Conservation (phyloP, 2,113 vertebrate species). For the Charina bottae region DNA sequence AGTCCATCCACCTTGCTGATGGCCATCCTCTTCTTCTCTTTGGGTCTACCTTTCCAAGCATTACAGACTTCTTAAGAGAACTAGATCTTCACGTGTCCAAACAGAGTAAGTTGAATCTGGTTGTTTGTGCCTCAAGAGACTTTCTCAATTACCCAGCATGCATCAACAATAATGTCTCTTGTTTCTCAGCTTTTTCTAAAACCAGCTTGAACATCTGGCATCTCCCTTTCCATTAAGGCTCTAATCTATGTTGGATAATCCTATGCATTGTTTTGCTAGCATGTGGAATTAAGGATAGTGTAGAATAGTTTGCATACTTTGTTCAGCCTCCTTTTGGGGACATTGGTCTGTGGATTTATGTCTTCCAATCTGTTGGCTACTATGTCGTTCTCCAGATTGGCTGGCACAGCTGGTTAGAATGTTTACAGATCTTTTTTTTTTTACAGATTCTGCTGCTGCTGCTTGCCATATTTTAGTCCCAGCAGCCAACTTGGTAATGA, state of each 20-base stretch:
- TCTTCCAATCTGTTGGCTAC: too few relatives aligned
- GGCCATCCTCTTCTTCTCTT: too few relatives aligned
- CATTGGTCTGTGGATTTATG: too few relatives aligned
- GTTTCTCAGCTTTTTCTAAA: background rate
- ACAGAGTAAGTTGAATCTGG: too few relatives aligned
- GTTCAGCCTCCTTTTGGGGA: background rate
- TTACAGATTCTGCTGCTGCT: background rate
- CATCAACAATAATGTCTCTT: background rate
- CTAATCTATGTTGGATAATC: background rate
- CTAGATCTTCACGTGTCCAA: too few relatives aligned
- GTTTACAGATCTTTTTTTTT: background rate
- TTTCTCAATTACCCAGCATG: background rate
- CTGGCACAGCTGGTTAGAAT: too few relatives aligned
- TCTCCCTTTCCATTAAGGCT: background rate
- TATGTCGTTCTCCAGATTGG: too few relatives aligned
- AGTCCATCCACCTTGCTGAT: too few relatives aligned
- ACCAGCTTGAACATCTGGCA: background rate
- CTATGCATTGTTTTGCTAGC: background rate
- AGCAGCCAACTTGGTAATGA: background rate
- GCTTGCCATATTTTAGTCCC: background rate
- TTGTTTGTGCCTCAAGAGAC: too few relatives aligned
- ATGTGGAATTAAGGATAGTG: background rate
- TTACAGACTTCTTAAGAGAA: too few relatives aligned
- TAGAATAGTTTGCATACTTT: background rate
- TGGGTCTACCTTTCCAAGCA: too few relatives aligned